Base-by-base conservation (phyloP, 2,888 invertebrate species). In the Caenorhabditis wallacei region DNA sequence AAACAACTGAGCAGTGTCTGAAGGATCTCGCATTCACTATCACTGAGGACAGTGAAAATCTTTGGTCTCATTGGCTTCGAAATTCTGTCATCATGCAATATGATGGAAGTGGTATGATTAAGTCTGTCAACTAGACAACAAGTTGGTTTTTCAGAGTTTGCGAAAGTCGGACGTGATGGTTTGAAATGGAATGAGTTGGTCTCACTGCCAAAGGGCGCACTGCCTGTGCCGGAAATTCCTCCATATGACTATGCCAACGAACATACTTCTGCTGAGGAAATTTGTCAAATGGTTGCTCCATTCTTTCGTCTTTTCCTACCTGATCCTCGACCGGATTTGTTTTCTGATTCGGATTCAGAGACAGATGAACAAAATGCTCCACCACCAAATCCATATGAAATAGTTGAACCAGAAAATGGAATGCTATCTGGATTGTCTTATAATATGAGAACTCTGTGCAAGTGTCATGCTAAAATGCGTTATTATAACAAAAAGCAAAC, bases 251-350 rank as follows among this genome's bases (percentile, higher is more conserved):
- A 76, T 16, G 7, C 43, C 1, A 59, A 66, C 37, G 59, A 48
- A 1, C 30, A 37, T 7, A 40, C 51, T 16, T 70, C 70, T 10
- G 43, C 61, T 11, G 53, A 56, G 40, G 82, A 78, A 40, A 18
- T 72, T 10, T 54, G 61, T 20, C 51, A 69, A n/a, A 82, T 82
- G 69, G 13, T 78, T 3, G 59, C 78, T 11, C 82, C 78, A 24
- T 82, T 82, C 26, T 82, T 72, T 43, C 59, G 71, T 11, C 48
- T 82, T 13, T 78, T 82, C 40, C 24, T 78, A 0, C 69, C 82
- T 10, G 71, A 82, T 46, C 79, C 79, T 20, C 56, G 46, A 10
- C 63, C 79, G 0, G 79, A 79, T 57, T 8, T 71, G n/a, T 18
- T 30, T 1, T 11, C 40, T 5, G 68, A 68, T 10, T 7, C 26